Base-by-base conservation (phyloP, 64 coral and sea anemone species). In the Dendrophyllia cribrosa region DNA sequence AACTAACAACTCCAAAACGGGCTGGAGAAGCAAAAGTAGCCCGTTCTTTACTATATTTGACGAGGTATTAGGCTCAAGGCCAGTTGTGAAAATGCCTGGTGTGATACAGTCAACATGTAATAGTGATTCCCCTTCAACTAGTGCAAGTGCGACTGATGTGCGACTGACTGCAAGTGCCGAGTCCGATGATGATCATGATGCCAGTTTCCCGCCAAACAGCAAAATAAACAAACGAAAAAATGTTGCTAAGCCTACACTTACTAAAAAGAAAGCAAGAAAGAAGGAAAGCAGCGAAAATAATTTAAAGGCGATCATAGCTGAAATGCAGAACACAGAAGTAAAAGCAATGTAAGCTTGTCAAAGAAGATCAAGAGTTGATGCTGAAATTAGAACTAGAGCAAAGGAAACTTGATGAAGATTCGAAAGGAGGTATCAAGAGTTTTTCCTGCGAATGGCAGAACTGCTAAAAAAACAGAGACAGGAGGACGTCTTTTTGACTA, bases 41-140 rank as follows among this genome's bases (percentile, higher is more conserved):
- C 86, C 86, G 10, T 89, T 75, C 26, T 94, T 66, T 23, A 85
- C 89, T 15, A 12, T 74, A 4, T 89, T 94, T 76, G 93, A 94
- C 17, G 77, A 89, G 59, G 87, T 94, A 17, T 62, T 89, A 24
- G 24, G 80, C 21, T 77, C 47, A 78, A 85, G 79, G 55, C 44
- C 87, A 76, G 87, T 90, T 22, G 79, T 95, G 4, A 90, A 60
- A 76, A 95, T 95, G 72, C 93, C 92, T 58, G 86, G 92, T 8
- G 87, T 89, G 6, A 17, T 88, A 70, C 84, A 82, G 51, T 89
- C 87, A 48, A 50, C 3, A 46, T n/a, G 66, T 51, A 24, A 45
- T 58, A 92, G 91, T 21, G 82, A 72, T 60, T 75, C 91, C 0
- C 34, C 72, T 66, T 44, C 76, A 25, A 77, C 23, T 74, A 64